Conservation (phyloP, 2,888 invertebrate species). For the Ptilodon capucinus region DNA sequence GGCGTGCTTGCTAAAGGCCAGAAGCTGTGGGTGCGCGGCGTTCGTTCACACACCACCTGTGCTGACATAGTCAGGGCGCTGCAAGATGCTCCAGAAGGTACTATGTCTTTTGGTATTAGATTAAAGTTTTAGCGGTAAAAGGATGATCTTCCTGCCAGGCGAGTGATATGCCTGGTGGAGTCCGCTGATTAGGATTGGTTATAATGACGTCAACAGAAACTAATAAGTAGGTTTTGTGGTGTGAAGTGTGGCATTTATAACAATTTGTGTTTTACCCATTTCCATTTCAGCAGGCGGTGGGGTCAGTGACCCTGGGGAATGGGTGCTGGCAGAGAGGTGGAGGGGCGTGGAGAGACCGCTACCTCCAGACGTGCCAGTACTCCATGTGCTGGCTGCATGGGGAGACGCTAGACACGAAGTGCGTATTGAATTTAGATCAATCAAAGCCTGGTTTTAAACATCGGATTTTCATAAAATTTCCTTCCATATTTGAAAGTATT, state of each 20-base stretch:
- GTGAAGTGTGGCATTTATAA: too few relatives aligned
- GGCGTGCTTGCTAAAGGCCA: conserved; percentile 90
- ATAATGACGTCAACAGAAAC: too few relatives aligned
- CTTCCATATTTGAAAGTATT: too few relatives aligned
- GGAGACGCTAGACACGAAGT: conserved; percentile 82
- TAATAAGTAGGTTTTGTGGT: too few relatives aligned
- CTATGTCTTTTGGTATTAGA: not conserved
- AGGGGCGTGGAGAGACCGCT: conserved; percentile 89
- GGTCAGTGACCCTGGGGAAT: conserved; percentile 72
- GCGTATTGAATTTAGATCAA: conserved; percentile 1
- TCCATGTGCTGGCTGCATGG: conserved; percentile 92
- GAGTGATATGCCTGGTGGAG: too few relatives aligned
- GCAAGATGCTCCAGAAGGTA: conserved; percentile 78
- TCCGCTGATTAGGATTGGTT: too few relatives aligned
- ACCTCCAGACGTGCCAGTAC: conserved; percentile 87
- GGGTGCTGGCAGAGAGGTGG: conserved; percentile 90
- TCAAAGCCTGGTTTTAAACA: too few relatives aligned
- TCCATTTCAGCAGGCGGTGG: conserved; percentile 47
- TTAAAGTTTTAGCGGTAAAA: too few relatives aligned
- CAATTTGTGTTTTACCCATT: too few relatives aligned
- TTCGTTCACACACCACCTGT: conserved; percentile 89
- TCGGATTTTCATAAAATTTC: too few relatives aligned
- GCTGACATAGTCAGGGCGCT: conserved; percentile 89
- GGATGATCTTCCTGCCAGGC: too few relatives aligned
- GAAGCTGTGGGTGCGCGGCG: conserved; percentile 91